These are phyloP conservation scores for Passerina amoena DNA, from an alignment of 2,113 vertebrate genomes.

Conservation along the genomic window DNA sequence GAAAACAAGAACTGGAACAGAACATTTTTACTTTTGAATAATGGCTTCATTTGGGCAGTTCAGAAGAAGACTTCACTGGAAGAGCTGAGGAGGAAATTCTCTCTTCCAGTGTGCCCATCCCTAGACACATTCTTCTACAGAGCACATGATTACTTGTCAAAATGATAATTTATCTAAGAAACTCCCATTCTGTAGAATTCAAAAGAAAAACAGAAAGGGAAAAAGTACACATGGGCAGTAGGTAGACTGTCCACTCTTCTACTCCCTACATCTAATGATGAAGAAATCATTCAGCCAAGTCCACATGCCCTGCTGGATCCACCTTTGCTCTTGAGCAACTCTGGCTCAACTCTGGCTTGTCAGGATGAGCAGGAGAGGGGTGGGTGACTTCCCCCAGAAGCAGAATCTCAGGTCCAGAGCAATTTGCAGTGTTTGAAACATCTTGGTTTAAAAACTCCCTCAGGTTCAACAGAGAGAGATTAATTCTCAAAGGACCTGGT, in stretches of 20 bases:
- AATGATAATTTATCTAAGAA: slow-evolving; percentile 30
- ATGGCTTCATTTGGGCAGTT: slow-evolving; percentile 12
- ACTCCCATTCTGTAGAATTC: neutral
- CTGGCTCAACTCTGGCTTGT: neutral
- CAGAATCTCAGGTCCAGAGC: neutral
- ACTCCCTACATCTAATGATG: neutral
- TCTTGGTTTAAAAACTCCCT: neutral
- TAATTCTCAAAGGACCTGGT: neutral
- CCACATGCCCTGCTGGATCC: neutral
- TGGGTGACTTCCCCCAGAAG: neutral
- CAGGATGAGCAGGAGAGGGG: neutral
- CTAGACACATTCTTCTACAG: slow-evolving; percentile 35
- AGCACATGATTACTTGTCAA: neutral
- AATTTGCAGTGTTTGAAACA: neutral
- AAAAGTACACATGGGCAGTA: neutral
- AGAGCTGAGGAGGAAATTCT: slow-evolving; percentile 13
- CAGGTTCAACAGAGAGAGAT: neutral
- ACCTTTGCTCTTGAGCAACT: neutral
- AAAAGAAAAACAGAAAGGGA: slow-evolving; percentile 4
- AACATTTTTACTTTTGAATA: slow-evolving; percentile 61
- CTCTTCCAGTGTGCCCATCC: slow-evolving; percentile 41
- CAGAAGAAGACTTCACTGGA: slow-evolving; percentile 4
- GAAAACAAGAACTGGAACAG: slow-evolving; percentile 57
- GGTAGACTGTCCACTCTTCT: neutral
- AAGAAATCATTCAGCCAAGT: neutral